phyloP scores from a whole-genome alignment of 1,140 invertebrate species.

The Globodera ellingtonae region DNA sequence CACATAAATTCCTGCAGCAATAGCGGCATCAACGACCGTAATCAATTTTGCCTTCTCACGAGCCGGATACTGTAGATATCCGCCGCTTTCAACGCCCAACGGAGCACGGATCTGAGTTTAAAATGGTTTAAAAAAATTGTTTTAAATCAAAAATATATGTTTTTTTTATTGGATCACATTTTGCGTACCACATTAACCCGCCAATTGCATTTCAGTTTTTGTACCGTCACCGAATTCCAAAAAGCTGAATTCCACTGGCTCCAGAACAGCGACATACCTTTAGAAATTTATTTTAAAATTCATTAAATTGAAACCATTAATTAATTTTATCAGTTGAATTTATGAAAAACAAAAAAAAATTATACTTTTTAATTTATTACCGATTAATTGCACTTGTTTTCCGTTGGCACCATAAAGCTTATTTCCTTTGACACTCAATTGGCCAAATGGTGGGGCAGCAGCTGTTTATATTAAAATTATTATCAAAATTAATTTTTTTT shows the following conservation, averaged over 20 bases:
- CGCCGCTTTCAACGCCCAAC: conserved; percentile 13
- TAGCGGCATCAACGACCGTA: conserved; percentile 10
- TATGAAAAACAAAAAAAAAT: neutral
- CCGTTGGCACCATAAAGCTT: neutral
- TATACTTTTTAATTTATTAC: neutral
- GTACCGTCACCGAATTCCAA: conserved; percentile 7
- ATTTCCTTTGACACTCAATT: conserved; percentile 8
- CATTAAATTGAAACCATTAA: too few relatives aligned
- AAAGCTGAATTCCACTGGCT: neutral
- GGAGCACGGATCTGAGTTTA: neutral
- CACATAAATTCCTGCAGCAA: conserved; percentile 5
- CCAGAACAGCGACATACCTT: conserved; percentile 15
- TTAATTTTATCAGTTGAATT: too few relatives aligned
- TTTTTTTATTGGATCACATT: neutral
- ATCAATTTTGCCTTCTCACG: conserved; percentile 1
- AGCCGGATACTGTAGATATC: neutral
- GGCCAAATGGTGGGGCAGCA: conserved; percentile 4
- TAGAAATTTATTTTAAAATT: neutral
- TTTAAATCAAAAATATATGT: neutral
- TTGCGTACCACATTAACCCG: neutral
- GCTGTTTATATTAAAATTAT: too few relatives aligned
- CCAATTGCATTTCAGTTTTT: conserved; percentile 21
- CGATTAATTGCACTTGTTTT: neutral
- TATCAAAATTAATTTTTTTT: too few relatives aligned
- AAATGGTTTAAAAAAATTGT: neutral